These are phyloP conservation scores for Pandemis heparana DNA, from an alignment of 2,888 invertebrate genomes.

Conservation along the genomic window DNA sequence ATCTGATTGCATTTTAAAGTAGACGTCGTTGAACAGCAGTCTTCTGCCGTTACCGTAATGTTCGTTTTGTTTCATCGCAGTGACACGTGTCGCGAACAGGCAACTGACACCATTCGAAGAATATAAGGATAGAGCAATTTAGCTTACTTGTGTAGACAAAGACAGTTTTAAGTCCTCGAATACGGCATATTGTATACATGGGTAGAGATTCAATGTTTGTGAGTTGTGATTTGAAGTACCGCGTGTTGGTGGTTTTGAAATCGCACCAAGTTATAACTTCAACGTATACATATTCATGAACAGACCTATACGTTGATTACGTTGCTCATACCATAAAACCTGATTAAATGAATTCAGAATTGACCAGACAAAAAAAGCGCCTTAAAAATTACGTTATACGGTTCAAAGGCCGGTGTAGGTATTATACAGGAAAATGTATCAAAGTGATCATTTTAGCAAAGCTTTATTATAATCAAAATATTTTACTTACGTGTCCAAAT, in stretches of 20 bases:
- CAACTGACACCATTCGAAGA: conserved; percentile 14
- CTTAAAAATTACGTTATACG: too few species aligned
- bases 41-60: conserved; percentile 27
- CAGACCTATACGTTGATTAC: too few species aligned
- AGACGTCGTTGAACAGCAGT: conserved; percentile 1
- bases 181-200: neutral
- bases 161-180: neutral
- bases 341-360: too few species aligned
- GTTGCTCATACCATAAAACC: too few species aligned
- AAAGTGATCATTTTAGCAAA: neutral
- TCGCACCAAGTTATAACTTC: neutral
- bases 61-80: conserved; percentile 17
- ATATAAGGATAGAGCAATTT: conserved; percentile 3
- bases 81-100: conserved; percentile 14
- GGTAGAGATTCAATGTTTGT: neutral
- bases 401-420: too few species aligned
- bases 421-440: neutral
- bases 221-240: neutral
- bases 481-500: conserved; percentile 89
- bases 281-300: neutral
- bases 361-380: too few species aligned
- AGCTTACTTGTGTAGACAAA: conserved; percentile 1
- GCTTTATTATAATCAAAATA: neutral
- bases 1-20: neutral
- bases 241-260: neutral